Evolutionary conservation across 2,113 vertebrate genomes (phyloP), one percentile per base, ranked within the genome.

Genomic region (Pituophis catenifer): DNA sequence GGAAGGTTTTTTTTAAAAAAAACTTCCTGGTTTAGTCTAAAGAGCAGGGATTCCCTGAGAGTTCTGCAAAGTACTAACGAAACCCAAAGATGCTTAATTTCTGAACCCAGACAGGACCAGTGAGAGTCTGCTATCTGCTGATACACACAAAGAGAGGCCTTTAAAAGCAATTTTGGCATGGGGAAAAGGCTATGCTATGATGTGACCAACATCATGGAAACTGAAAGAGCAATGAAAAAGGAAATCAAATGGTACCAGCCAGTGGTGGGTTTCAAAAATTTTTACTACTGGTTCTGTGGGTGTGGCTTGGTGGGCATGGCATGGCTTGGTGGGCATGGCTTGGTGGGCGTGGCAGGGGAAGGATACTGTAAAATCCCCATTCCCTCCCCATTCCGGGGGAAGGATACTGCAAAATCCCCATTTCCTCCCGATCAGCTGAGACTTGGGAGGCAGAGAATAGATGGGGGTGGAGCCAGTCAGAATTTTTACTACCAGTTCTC

Each of bases 161-260:
- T 48, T 53, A n/a, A 44, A 75, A 55, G 21, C 87, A 52, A 26
- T 38, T 52, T 65, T n/a, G 57, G 33, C 54, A 8, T 57, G 23
- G 23, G 75, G 86, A n/a, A 88, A 70, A 7, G 13, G n/a, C 21
- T 92, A 29, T 0, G 3, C 50, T 54, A 89, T 65, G 44, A 93
- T 19, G 0, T 1, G 90, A 15, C 24, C 85, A 38, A 26, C 91
- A 62, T 48, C 0, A 44, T 0, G 52, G 89, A 88, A 92, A 21
- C 57, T 81, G 53, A 94, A 95, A 94, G 0, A 55, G 53, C 91
- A 88, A 90, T 88, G 15, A 10, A 88, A 90, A 92, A 59, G 95
- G 89, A 55, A 86, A 0, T 10, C 1, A 23, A 91, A 62, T 6
- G 89, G 59, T 90, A 15, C n/a, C 24, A 86, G 38, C 91, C 44